Conservation (phyloP, 2,888 invertebrate species). For the Macrosiphum euphorbiae region DNA sequence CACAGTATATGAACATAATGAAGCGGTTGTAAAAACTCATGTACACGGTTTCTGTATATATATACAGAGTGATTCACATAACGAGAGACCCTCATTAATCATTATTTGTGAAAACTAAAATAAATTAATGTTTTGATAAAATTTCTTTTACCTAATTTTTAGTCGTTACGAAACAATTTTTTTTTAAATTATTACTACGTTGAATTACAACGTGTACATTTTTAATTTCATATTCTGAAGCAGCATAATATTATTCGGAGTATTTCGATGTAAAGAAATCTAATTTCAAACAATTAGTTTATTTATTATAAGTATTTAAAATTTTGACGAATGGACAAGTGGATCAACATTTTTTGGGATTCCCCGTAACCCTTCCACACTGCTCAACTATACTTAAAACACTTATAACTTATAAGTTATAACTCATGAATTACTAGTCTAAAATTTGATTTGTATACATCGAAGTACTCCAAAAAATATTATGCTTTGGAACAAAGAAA, state of each 20-base stretch:
- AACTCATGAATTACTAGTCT: neutral
- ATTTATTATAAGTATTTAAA: neutral
- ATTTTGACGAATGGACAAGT: neutral
- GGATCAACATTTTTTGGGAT: neutral
- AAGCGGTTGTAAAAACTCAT: too few relatives aligned
- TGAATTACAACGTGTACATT: neutral
- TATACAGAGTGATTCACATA: too few relatives aligned
- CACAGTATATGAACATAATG: too few relatives aligned
- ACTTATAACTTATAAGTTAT: neutral
- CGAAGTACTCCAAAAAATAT: neutral
- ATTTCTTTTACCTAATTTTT: too few relatives aligned
- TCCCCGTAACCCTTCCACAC: neutral
- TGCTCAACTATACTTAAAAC: neutral
- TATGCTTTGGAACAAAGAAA: neutral
- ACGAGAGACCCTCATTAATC: too few relatives aligned
- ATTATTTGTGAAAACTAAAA: too few relatives aligned
- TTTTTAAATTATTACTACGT: neutral
- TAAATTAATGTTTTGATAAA: too few relatives aligned
- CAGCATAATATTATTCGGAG: neutral
- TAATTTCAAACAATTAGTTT: neutral
- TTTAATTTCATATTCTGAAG: neutral
- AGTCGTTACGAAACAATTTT: too few relatives aligned
- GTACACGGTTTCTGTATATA: too few relatives aligned
- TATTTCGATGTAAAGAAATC: neutral
- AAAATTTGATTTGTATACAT: neutral